A percentile compares a stretch with the other conserved stretches of the same genome.
Conservation (phyloP, 1,140 invertebrate species). For the Drosophila parabipectinata region DNA sequence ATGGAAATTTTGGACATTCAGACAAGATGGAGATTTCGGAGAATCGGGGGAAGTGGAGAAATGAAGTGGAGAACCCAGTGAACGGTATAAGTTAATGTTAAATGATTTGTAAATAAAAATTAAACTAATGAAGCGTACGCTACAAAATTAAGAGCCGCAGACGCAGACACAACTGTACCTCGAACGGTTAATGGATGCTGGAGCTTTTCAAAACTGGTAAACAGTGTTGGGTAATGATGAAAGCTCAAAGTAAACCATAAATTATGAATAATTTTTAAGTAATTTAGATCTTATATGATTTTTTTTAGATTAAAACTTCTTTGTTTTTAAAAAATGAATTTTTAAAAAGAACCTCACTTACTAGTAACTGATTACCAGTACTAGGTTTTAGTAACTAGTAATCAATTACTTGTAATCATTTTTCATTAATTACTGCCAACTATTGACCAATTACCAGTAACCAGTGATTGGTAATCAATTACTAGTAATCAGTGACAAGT, state of each 20-base stretch:
- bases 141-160: constrained; percentile 54
- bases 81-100: constrained; percentile 63
- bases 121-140: constrained; percentile 63
- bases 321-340: too few relatives aligned
- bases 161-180: constrained; percentile 51
- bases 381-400: too few relatives aligned
- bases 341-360: too few relatives aligned
- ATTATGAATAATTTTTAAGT: too few relatives aligned
- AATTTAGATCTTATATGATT: too few relatives aligned
- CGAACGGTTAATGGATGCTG: constrained; percentile 14
- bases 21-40: not conserved
- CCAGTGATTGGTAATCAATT: too few relatives aligned
- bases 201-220: not conserved
- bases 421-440: not conserved
- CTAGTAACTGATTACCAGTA: too few relatives aligned
- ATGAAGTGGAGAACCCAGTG: constrained; percentile 46
- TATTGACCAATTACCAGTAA: not conserved
- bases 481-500: constrained; percentile 18
- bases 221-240: not conserved
- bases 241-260: not conserved
- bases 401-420: too few relatives aligned
- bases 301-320: too few relatives aligned
- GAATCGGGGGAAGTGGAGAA: not conserved
- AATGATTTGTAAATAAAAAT: constrained; percentile 56
- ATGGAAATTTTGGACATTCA: not conserved